Evolutionary conservation across 2,113 vertebrate genomes (phyloP).

Genomic region (Alethe diademata): DNA sequence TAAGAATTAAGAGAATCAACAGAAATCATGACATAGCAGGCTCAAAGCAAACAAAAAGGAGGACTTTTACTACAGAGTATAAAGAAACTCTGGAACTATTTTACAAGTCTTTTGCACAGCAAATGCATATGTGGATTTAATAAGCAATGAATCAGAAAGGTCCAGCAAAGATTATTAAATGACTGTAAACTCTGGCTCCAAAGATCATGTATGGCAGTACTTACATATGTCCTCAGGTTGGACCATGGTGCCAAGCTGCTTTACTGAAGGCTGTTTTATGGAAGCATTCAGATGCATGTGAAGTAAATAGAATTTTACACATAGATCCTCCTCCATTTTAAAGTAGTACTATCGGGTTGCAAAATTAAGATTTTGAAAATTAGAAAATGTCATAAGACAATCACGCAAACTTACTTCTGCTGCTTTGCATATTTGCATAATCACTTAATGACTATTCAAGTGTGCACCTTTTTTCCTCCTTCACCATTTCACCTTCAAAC

Average conservation of each 20-base stretch:
- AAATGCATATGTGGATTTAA: neutral
- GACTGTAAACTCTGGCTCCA: neutral
- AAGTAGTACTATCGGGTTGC: slow-evolving; percentile 39
- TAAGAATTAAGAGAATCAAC: neutral
- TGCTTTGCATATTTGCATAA: neutral
- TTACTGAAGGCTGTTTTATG: slow-evolving; percentile 44
- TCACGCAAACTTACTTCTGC: neutral
- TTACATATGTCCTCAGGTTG: neutral
- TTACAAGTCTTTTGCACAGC: neutral
- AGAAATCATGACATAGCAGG: neutral
- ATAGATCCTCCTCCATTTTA: slow-evolving; percentile 41
- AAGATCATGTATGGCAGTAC: neutral
- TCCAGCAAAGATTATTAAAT: neutral
- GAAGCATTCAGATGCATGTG: slow-evolving; percentile 42
- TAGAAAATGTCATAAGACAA: slow-evolving; percentile 3
- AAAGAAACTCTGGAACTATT: neutral
- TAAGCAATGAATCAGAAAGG: neutral
- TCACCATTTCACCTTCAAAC: neutral
- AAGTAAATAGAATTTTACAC: slow-evolving; percentile 45
- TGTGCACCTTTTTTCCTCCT: neutral
- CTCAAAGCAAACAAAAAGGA: neutral
- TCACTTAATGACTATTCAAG: neutral
- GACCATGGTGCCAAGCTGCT: slow-evolving; percentile 4
- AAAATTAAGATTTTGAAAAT: slow-evolving; percentile 55
- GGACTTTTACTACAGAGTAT: neutral